Evolutionary conservation across 2,113 vertebrate species (phyloP), one percentile per base, ranked within the genome.

Genomic region (Pelmatolapia mariae): DNA sequence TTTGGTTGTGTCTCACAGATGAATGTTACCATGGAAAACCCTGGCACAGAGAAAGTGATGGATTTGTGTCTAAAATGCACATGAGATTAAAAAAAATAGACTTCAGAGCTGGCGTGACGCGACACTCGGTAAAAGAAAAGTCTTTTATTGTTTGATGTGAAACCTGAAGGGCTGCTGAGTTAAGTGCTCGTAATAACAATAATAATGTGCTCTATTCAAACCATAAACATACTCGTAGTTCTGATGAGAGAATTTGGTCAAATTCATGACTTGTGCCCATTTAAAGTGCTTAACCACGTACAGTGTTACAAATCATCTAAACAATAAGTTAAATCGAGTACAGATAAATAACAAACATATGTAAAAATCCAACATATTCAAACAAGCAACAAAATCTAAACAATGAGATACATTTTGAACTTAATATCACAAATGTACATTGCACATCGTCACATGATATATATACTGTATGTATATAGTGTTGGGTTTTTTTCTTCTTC

Each of bases 381-480:
- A 96, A 95, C 92, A 91, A 95, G 89, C 91, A 95, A 93, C 92
- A 94, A 94, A 96, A 95, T 87, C 95, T 95, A 92, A 94, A 95
- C 86, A 79, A 96, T 95, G 94, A 95, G 93, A 95, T 95, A 94
- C 87, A 94, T 83, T 96, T 89, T 86, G 92, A 96, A 96, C 91
- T 96, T 94, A 97, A 95, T 85, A 88, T 96, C 97, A 98, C 97
- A 97, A 96, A 86, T 95, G 93, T 94, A 97, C 97, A 98, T 98
- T 99, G 98, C 98, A 99, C 98, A 96, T 98, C 86, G 97, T 98
- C 98, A 98, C 97, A 89, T 96, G 93, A 96, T 90, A 92, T 91
- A 93, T 93, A 95, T 89, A 80, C 87, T 89, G 66, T 92, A 86
- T 90, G 81, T 93, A 89, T 92, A 89, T 91, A 89, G 88, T 90